Evolutionary conservation across 2,888 invertebrate species (phyloP).

Genomic region (Phortica magna): DNA sequence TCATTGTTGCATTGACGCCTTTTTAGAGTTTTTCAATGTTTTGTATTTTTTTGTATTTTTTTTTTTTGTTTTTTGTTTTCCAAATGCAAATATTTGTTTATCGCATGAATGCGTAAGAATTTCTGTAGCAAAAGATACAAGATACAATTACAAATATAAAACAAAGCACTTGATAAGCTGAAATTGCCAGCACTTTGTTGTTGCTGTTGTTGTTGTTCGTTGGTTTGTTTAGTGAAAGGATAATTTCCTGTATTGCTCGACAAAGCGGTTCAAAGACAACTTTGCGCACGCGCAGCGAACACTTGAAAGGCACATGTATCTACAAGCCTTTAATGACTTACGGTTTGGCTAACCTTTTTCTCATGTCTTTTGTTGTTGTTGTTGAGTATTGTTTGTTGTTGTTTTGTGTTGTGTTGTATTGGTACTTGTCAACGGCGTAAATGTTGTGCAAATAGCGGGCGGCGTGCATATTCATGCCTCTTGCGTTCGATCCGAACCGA

Average conservation of each 20-base stretch:
- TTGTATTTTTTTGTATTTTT: background rate
- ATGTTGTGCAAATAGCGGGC: background rate
- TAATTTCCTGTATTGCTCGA: background rate
- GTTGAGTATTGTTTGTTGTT: background rate
- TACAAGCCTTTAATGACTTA: background rate
- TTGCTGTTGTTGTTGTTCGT: background rate
- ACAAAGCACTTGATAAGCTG: no score
- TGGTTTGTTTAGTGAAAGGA: background rate
- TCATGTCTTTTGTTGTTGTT: background rate
- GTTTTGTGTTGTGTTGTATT: background rate
- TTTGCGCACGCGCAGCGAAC: background rate
- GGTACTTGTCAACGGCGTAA: background rate
- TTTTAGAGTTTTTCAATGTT: background rate
- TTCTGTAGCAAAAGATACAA: slow-evolving; percentile 39
- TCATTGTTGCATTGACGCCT: background rate
- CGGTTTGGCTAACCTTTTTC: background rate
- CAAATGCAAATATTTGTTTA: slow-evolving; percentile 57
- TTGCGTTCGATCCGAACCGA: background rate
- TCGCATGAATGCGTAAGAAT: slow-evolving; percentile 58
- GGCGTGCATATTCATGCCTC: background rate
- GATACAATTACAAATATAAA: background rate
- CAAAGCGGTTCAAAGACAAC: no score
- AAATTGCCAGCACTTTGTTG: no score
- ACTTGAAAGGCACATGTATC: background rate
- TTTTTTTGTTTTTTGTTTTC: background rate